A percentile compares a stretch with the other conserved stretches of the same genome.
Conservation (phyloP, 92 coral and sea anemone genomes). For the Bergia sp. region DNA sequence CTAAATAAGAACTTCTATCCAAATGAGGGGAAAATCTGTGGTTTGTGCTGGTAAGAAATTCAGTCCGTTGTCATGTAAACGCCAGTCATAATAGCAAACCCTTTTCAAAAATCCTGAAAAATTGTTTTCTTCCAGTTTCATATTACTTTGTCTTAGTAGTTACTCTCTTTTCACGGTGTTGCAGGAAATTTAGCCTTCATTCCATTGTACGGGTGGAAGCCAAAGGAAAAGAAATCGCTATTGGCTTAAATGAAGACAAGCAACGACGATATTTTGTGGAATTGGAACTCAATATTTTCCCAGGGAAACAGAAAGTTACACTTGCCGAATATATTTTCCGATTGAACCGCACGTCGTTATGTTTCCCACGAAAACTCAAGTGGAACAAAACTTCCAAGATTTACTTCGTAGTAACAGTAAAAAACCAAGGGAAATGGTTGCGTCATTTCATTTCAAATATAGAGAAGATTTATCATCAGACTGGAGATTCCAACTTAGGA, state of each 20-base stretch:
- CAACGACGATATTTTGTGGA: slow-evolving; percentile 68
- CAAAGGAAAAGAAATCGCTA: slow-evolving; percentile 35
- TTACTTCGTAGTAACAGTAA: slow-evolving; percentile 58
- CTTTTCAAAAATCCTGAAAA: no score
- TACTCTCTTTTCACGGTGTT: not conserved
- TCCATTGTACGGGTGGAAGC: slow-evolving; percentile 62
- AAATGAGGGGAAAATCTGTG: no score
- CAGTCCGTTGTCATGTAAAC: no score
- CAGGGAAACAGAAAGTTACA: slow-evolving; percentile 23
- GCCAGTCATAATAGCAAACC: no score
- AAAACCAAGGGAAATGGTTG: slow-evolving; percentile 74
- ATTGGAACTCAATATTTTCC: slow-evolving; percentile 44
- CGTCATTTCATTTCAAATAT: slow-evolving; percentile 61
- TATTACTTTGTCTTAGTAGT: no score
- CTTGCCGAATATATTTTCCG: slow-evolving; percentile 28
- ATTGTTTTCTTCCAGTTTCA: no score
- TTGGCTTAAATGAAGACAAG: slow-evolving; percentile 20
- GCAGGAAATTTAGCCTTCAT: slow-evolving; percentile 57
- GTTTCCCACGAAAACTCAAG: slow-evolving; percentile 44
- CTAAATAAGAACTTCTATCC: no score
- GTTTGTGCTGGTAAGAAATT: no score
- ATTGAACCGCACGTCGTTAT: not conserved
- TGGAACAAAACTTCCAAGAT: slow-evolving; percentile 66
- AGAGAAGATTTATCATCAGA: slow-evolving; percentile 46
- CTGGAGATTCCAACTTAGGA: slow-evolving; percentile 54